phyloP scores from a whole-genome alignment of 92 coral and sea anemone genomes.

The Phenganax marumi region DNA sequence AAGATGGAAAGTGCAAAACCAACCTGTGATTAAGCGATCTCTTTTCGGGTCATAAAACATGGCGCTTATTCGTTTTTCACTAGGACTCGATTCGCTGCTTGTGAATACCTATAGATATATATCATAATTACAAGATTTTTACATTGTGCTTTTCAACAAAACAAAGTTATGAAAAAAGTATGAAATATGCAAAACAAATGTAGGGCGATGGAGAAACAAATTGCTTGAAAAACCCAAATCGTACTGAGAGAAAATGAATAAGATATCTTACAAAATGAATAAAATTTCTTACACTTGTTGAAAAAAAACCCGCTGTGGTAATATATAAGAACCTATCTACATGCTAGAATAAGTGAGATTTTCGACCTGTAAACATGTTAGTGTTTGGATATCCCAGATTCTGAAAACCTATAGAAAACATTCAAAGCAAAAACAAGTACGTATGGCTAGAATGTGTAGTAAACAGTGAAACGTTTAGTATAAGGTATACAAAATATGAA shows the following conservation, averaged over 20 bases:
- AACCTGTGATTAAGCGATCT: constrained; percentile 92
- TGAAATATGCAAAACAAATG: too few relatives aligned
- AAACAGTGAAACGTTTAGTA: neutral
- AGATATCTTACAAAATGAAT: too few relatives aligned
- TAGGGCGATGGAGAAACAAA: neutral
- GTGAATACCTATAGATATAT: constrained; percentile 84
- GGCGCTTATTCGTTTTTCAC: constrained; percentile 89
- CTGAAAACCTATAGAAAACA: constrained; percentile 72
- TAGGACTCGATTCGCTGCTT: constrained; percentile 88
- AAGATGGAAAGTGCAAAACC: too few relatives aligned
- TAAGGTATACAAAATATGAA: neutral
- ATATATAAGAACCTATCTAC: too few relatives aligned
- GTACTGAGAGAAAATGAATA: neutral
- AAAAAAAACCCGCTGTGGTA: too few relatives aligned
- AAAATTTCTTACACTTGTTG: too few relatives aligned
- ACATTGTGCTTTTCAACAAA: too few relatives aligned
- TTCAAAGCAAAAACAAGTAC: neutral
- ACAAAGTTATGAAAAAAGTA: too few relatives aligned
- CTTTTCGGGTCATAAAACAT: constrained; percentile 94
- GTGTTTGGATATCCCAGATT: constrained; percentile 93
- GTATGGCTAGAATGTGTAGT: neutral
- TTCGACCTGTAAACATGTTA: constrained; percentile 84
- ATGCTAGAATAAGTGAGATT: neutral
- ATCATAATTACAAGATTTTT: too few relatives aligned
- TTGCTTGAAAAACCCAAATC: constrained; percentile 3